These are phyloP conservation scores for Pseudomyrmex dendroicus DNA, from an alignment of 1,140 invertebrate genomes.

Conservation along the genomic window DNA sequence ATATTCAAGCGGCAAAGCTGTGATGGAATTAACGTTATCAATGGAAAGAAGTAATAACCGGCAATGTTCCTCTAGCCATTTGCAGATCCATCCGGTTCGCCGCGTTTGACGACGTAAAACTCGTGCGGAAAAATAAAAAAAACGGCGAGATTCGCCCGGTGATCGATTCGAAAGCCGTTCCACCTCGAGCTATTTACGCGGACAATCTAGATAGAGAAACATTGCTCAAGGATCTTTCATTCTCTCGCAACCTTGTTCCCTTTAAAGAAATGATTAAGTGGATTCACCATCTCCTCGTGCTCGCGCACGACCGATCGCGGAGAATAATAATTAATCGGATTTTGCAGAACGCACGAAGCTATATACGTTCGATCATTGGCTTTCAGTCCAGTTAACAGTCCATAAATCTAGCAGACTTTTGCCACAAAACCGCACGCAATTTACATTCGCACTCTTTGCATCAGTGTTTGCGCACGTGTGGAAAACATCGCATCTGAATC, in stretches of 20 bases:
- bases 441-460: background rate
- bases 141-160: conserved; percentile 27
- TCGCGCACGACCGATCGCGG: background rate
- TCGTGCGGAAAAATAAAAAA: background rate
- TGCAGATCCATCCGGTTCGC: background rate
- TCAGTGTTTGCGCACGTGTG: no score
- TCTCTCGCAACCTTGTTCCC: conserved; percentile 25
- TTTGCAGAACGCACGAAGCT: background rate
- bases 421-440: background rate
- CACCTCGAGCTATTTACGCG: conserved; percentile 25
- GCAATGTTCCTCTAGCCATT: background rate
- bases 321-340: conserved; percentile 29
- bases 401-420: conserved; percentile 8
- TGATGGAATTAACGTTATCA: background rate
- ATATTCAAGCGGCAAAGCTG: no score
- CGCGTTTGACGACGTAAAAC: background rate
- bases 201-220: conserved; percentile 47
- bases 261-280: conserved; percentile 32
- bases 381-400: background rate
- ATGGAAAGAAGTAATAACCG: background rate
- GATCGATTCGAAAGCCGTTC: conserved; percentile 50
- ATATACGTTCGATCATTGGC: background rate
- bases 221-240: conserved; percentile 25
- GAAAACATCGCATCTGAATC: no score
- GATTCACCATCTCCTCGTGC: background rate